These are phyloP conservation scores for Trichonephila clavipes DNA, from an alignment of 1,140 invertebrate genomes.

Conservation along the genomic window DNA sequence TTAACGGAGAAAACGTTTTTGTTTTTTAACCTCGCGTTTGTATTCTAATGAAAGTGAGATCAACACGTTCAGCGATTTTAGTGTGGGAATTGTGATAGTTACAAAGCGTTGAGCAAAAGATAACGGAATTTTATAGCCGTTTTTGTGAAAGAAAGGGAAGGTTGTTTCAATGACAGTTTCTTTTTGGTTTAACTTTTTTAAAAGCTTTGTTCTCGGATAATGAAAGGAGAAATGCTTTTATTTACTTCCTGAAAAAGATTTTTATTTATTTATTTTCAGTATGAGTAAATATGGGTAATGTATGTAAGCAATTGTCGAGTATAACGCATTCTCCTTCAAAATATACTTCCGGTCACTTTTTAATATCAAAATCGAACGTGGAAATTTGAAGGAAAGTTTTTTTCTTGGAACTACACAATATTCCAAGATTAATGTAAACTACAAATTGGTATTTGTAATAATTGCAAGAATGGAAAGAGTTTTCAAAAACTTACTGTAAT, in stretches of 20 bases:
- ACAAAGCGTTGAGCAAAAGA: not conserved
- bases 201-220: not conserved
- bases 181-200: not conserved
- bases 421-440: too few relatives aligned
- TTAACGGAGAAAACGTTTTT: conserved; percentile 33
- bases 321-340: too few relatives aligned
- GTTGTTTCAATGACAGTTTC: not conserved
- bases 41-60: not conserved
- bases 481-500: too few relatives aligned
- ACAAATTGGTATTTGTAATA: too few relatives aligned
- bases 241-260: not conserved
- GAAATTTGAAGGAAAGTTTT: too few relatives aligned
- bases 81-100: not conserved
- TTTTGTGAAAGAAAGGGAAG: not conserved
- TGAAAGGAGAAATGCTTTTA: not conserved
- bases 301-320: too few relatives aligned
- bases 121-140: not conserved
- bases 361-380: too few relatives aligned
- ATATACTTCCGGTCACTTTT: too few relatives aligned
- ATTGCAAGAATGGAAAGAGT: too few relatives aligned
- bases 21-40: conserved; percentile 7
- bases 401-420: too few relatives aligned
- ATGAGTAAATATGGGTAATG: not conserved
- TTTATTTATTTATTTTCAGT: not conserved
- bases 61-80: not conserved